These are phyloP conservation scores for Pelodiscus sinensis DNA, from an alignment of 2,113 vertebrate genomes.

Conservation along the genomic window DNA sequence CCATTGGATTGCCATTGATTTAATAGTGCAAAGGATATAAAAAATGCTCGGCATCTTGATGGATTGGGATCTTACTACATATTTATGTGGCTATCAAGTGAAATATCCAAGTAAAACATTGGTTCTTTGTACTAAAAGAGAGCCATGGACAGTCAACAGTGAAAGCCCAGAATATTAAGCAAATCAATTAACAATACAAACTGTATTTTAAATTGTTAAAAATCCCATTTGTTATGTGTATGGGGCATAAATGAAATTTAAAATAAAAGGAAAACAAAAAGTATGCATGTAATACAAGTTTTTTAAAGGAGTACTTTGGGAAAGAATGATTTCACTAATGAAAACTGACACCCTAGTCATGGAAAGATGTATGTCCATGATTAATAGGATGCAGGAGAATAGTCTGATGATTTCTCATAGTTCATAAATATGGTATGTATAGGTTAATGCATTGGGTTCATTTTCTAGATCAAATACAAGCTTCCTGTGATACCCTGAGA, in stretches of 20 bases:
- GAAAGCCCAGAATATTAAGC: not conserved
- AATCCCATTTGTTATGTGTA: not conserved
- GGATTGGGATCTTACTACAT: not conserved
- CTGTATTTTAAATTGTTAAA: not conserved
- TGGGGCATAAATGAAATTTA: not conserved
- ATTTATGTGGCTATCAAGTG: not conserved
- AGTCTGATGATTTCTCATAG: not conserved
- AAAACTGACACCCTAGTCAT: no score
- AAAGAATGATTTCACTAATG: not conserved
- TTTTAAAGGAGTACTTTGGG: not conserved
- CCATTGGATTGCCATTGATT: not conserved
- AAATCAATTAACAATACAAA: not conserved
- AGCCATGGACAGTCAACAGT: not conserved
- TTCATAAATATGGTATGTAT: not conserved
- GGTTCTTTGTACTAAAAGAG: not conserved
- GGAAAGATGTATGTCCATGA: not conserved
- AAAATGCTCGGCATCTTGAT: not conserved
- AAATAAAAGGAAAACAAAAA: not conserved
- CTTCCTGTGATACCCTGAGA: not conserved
- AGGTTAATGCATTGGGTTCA: not conserved
- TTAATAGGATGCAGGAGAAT: not conserved
- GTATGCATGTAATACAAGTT: not conserved
- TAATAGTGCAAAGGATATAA: rapidly evolving
- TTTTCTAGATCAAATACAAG: not conserved
- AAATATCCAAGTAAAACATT: not conserved